These are phyloP conservation scores for Proterorhinus semilunaris DNA, from an alignment of 2,113 vertebrate species.

Conservation along the genomic window DNA sequence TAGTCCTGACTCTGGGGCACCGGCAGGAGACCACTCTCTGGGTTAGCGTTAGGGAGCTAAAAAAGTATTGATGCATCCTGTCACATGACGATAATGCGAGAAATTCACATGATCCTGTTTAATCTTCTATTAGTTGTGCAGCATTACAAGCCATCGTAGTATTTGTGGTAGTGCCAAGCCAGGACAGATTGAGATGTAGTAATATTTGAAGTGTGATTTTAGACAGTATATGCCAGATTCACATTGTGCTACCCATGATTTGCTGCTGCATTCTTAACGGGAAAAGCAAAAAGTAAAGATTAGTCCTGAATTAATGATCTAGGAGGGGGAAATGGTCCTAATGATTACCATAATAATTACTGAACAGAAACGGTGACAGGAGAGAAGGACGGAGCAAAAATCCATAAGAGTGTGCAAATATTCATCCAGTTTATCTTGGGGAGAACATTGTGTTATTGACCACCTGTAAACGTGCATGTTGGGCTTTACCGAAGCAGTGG, in stretches of 20 bases:
- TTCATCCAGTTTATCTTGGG: background rate
- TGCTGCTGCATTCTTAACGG: background rate
- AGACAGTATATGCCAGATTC: background rate
- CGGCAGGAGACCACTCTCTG: too few species aligned
- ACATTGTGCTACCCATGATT: background rate
- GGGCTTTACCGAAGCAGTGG: conserved; percentile 7
- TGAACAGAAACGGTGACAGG: background rate
- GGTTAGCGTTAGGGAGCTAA: too few species aligned
- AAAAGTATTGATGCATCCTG: too few species aligned
- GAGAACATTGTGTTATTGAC: conserved; percentile 25
- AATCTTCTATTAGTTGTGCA: background rate
- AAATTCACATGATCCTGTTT: background rate
- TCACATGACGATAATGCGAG: background rate
- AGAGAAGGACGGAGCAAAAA: conserved; percentile 10
- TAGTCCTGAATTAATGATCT: background rate
- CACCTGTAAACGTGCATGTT: conserved; percentile 4
- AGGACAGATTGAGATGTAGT: background rate
- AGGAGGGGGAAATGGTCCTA: background rate
- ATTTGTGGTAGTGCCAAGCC: background rate
- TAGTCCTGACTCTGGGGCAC: too few species aligned
- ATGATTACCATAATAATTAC: conserved; percentile 19
- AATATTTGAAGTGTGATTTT: background rate
- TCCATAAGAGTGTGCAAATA: background rate
- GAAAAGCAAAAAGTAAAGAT: background rate
- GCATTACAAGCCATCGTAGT: background rate